Conservation (phyloP, 2,888 invertebrate species). For the Drosophila eohydei region DNA sequence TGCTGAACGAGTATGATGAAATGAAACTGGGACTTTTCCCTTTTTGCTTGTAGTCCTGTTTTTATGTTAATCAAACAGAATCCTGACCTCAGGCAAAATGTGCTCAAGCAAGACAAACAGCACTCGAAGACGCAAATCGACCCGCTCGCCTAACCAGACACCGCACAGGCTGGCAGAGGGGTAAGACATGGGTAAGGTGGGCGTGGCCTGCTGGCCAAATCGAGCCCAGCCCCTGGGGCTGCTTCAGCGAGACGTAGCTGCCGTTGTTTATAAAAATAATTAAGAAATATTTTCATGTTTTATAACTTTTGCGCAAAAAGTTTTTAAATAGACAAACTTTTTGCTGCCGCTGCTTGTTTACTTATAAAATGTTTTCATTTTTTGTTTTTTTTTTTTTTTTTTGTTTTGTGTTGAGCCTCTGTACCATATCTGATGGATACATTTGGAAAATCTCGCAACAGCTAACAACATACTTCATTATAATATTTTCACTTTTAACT, state of each 20-base stretch:
- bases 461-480: conserved; percentile 80
- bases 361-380: conserved; percentile 64
- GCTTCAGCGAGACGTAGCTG: conserved; percentile 38
- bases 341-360: conserved; percentile 75
- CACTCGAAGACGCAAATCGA: conserved; percentile 54
- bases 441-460: conserved; percentile 73
- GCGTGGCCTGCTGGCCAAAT: conserved; percentile 10
- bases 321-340: conserved; percentile 80
- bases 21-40: conserved; percentile 25
- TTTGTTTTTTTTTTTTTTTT: not conserved
- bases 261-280: conserved; percentile 79
- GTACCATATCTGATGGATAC: conserved; percentile 61
- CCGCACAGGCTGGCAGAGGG: not conserved
- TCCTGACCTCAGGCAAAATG: conserved; percentile 77
- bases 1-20: not conserved
- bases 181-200: not conserved
- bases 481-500: conserved; percentile 78
- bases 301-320: conserved; percentile 77
- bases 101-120: conserved; percentile 67
- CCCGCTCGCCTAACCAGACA: conserved; percentile 29
- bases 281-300: conserved; percentile 82
- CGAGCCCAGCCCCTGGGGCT: conserved; percentile 12
- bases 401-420: not conserved
- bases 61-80: conserved; percentile 80
- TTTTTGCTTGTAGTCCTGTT: conserved; percentile 38